These are phyloP conservation scores for Xiphophorus maculatus DNA, from an alignment of 2,113 vertebrate species.

Conservation along the genomic window DNA sequence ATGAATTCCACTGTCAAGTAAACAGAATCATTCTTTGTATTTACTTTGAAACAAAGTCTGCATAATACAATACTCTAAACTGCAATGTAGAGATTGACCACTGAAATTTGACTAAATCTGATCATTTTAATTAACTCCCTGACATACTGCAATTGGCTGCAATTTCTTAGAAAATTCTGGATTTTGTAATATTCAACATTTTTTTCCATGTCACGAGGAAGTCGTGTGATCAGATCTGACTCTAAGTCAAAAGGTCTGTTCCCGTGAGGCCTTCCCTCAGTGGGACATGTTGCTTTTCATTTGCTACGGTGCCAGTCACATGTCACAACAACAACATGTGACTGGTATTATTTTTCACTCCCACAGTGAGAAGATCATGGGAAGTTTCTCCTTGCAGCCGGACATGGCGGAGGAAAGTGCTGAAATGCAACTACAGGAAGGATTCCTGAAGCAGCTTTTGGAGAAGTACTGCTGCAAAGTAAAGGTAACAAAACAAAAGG, in stretches of 20 bases:
- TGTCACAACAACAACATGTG: neutral
- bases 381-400: constrained; percentile 63
- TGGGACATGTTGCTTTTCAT: neutral
- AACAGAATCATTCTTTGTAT: too few species aligned
- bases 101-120: neutral
- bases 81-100: too few species aligned
- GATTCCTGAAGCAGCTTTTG: constrained; percentile 64
- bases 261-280: neutral
- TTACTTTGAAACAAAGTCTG: too few species aligned
- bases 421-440: constrained; percentile 53
- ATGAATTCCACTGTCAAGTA: neutral
- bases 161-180: neutral
- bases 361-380: constrained; percentile 76
- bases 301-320: neutral
- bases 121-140: neutral
- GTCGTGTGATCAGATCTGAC: neutral
- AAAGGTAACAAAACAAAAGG: constrained; percentile 59
- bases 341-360: constrained; percentile 10
- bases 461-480: constrained; percentile 62
- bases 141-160: too few species aligned
- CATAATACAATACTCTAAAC: too few species aligned
- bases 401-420: constrained; percentile 62
- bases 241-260: neutral
- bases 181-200: neutral
- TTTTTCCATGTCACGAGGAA: neutral